Base-by-base conservation (phyloP, 2,113 vertebrate species). In the Oxyruncus cristatus region DNA sequence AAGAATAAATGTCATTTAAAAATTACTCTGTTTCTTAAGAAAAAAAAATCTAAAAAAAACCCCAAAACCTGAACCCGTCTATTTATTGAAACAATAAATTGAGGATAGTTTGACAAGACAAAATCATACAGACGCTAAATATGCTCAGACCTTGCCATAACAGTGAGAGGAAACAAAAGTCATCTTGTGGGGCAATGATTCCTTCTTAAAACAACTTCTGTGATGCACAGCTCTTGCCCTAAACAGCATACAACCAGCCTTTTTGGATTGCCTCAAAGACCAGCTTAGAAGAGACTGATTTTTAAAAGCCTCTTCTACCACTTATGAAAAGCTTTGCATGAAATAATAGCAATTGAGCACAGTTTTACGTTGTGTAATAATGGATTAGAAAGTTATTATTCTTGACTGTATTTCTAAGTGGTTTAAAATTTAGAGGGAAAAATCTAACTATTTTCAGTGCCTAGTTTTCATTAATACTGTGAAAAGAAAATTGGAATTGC, bases 401-500 rank as follows among this genome's bases (percentile, higher is more conserved):
- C 94, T 86, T 96, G 71, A 81, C 68, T 94, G 95, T 72, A 72
- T 90, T 96, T 95, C 46, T 95, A 97, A 95, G 92, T 90, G 71
- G 52, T 95, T 97, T 97, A 94, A 97, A 93, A 97, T 96, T 96
- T 96, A 96, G 58, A 88, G 47, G 82, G 49, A 27, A 96, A 97
- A 92, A 92, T 77, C 49, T 81, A 68, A 85, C 95, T 97, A 79
- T 97, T 97, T 97, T 82, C 94, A 95, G 53, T 96, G 96, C 88
- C 80, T 70, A 89, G 74, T 98, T 97, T 97, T 98, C 96, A 97
- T 98, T 97, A 98, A 96, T 95, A 93, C 91, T 96, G 95, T 96
- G 92, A 98, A 98, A 98, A 98, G 97, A 97, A 98, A 98, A 98
- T 97, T 98, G 97, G 93, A 98, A 97, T 55, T 96, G 89, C 82